These are phyloP conservation scores for Pseudomyrmex pallidus DNA, from an alignment of 1,140 invertebrate genomes.

Conservation along the genomic window DNA sequence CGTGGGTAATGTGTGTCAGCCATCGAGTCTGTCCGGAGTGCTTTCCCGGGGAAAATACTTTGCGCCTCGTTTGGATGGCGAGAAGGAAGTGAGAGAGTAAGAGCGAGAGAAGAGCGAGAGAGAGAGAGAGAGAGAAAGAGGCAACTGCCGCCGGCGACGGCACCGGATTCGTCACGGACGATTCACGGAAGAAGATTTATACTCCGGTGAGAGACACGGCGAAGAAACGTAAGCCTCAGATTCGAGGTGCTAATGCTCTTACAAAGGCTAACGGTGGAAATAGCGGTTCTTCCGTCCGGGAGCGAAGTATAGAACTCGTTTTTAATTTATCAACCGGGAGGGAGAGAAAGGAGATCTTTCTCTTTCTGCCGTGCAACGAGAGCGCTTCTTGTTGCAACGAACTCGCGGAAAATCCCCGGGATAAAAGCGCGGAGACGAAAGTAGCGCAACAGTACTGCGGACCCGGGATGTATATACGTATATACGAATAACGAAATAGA, in stretches of 20 bases:
- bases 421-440: constrained; percentile 55
- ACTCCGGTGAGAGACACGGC: not conserved
- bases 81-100: not conserved
- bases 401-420: constrained; percentile 52
- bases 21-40: constrained; percentile 60
- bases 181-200: constrained; percentile 52
- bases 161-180: constrained; percentile 39
- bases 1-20: constrained; percentile 73
- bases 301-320: constrained; percentile 55
- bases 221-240: constrained; percentile 47
- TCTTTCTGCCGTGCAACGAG: constrained; percentile 35
- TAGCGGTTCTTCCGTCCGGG: constrained; percentile 39
- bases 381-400: constrained; percentile 41
- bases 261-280: constrained; percentile 49
- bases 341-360: constrained; percentile 51
- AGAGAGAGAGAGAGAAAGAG: not conserved
- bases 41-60: constrained; percentile 59
- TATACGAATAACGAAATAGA: constrained; percentile 46
- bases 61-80: constrained; percentile 52
- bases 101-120: too few species aligned
- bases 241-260: constrained; percentile 58
- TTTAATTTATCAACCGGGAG: constrained; percentile 53
- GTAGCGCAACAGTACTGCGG: not conserved
- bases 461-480: constrained; percentile 10
- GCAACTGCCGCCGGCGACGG: not conserved